Conservation (phyloP, 2,888 invertebrate species). For the Ennomos erosarius region DNA sequence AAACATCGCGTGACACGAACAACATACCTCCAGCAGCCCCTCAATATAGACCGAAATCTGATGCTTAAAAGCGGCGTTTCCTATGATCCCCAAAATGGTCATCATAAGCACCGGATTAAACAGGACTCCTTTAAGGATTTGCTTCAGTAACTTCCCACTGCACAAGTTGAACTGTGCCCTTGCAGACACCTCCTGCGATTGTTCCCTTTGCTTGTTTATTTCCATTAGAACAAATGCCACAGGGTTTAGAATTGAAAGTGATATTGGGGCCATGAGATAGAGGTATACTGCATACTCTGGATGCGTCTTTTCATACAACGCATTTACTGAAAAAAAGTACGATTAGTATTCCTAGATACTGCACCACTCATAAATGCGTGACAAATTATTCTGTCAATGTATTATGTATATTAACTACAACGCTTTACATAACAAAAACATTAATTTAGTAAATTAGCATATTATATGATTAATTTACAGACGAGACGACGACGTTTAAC, state of each 20-base stretch:
- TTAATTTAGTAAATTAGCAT: too few species aligned
- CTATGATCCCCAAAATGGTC: conserved; percentile 95
- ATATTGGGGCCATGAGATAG: conserved; percentile 97
- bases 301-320: conserved; percentile 93
- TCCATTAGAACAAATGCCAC: conserved; percentile 96
- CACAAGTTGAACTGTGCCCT: conserved; percentile 55
- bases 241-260: conserved; percentile 96
- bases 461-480: too few species aligned
- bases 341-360: too few species aligned
- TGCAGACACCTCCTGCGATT: conserved; percentile 47
- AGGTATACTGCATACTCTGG: conserved; percentile 96
- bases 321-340: conserved; percentile 87
- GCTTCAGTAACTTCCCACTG: conserved; percentile 68
- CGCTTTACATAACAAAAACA: too few species aligned
- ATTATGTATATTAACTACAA: too few species aligned
- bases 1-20: too few species aligned
- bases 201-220: conserved; percentile 86
- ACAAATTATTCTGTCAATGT: too few species aligned
- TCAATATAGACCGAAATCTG: conserved; percentile 90
- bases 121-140: conserved; percentile 89
- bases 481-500: too few species aligned
- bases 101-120: conserved; percentile 96
- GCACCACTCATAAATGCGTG: too few species aligned
- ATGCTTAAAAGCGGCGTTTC: conserved; percentile 92
- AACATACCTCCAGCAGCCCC: conserved; percentile 89